Evolutionary conservation across 2,113 vertebrate species (phyloP).

Genomic region (Lamprologus ornatipinnis): DNA sequence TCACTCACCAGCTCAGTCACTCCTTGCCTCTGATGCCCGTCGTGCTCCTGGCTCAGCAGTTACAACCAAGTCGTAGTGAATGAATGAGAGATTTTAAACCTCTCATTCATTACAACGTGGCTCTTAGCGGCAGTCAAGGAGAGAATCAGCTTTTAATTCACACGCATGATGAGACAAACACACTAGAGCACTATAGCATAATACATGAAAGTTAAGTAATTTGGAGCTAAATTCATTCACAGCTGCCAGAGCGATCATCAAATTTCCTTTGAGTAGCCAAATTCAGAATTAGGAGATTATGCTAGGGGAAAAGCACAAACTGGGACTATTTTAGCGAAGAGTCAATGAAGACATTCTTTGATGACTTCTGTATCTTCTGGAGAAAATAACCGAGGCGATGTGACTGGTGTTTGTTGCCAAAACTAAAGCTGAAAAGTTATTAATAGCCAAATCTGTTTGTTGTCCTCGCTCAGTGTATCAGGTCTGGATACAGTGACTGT

Average conservation of each 20-base stretch:
- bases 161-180: neutral
- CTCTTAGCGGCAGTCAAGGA: neutral
- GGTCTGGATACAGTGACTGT: neutral
- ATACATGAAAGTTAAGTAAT: neutral
- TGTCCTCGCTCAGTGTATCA: neutral
- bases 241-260: neutral
- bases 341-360: neutral
- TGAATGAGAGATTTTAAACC: neutral
- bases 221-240: neutral
- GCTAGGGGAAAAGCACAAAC: neutral
- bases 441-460: neutral
- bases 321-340: neutral
- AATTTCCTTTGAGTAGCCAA: neutral
- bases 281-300: neutral
- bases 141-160: neutral
- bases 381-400: neutral
- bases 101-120: neutral
- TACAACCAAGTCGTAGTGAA: neutral
- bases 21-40: neutral
- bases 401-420: accelerated
- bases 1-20: neutral
- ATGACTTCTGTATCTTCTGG: neutral
- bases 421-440: neutral
- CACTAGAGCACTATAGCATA: neutral
- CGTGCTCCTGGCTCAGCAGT: neutral